Evolutionary conservation across 2,113 vertebrate species (phyloP).

Genomic region (Labeo rohita): DNA sequence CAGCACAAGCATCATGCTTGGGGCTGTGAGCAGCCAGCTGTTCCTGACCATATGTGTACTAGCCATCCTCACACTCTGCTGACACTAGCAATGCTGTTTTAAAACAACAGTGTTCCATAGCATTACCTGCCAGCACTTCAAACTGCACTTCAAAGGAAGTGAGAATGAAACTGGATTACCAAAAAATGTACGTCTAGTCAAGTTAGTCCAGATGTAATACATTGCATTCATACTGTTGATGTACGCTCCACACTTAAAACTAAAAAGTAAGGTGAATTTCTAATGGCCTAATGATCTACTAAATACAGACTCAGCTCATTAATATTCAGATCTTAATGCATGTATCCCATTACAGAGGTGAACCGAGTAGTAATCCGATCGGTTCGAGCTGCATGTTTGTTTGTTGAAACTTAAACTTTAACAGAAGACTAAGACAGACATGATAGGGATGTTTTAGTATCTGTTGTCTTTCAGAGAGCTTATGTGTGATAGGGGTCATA

Average conservation of each 20-base stretch:
- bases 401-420: neutral
- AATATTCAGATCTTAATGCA: slow-evolving; percentile 34
- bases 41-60: slow-evolving; percentile 24
- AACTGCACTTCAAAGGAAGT: neutral
- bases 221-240: neutral
- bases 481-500: neutral
- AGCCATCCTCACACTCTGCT: slow-evolving; percentile 22
- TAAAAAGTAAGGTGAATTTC: neutral
- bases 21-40: slow-evolving; percentile 34
- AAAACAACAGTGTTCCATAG: slow-evolving; percentile 12
- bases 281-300: slow-evolving; percentile 5
- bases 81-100: slow-evolving; percentile 16
- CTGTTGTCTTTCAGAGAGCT: neutral
- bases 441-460: neutral
- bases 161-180: neutral
- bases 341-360: neutral
- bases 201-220: neutral
- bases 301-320: neutral
- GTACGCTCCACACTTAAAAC: neutral
- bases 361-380: neutral
- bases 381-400: neutral
- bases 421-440: neutral
- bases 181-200: slow-evolving; percentile 1
- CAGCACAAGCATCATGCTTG: slow-evolving; percentile 22
- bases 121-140: slow-evolving; percentile 18